Percentiles rank a stretch among this genome's conserved stretches.
Conservation (phyloP, 1,140 invertebrate species). For the Dendroctonus ponderosae region DNA sequence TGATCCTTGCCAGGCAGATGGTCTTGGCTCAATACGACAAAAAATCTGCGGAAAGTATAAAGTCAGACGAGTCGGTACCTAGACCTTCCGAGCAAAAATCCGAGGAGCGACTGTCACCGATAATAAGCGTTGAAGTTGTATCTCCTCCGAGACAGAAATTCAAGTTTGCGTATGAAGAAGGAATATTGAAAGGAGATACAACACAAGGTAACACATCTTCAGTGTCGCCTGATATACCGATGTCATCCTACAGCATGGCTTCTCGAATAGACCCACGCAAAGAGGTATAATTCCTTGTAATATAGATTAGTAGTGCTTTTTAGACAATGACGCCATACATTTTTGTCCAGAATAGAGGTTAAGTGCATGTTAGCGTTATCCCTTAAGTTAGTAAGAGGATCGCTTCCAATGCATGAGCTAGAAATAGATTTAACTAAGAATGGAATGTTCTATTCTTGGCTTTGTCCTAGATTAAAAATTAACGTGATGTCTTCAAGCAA, state of each 20-base stretch:
- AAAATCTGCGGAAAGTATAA: constrained; percentile 28
- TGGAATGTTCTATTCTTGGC: no score
- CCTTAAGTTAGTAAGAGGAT: background rate
- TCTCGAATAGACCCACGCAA: constrained; percentile 48
- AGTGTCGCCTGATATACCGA: constrained; percentile 48
- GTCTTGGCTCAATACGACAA: constrained; percentile 39
- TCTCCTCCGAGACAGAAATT: constrained; percentile 47
- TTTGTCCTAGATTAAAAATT: no score
- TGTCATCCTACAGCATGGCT: constrained; percentile 53
- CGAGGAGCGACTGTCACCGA: constrained; percentile 46
- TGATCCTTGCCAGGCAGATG: constrained; percentile 40
- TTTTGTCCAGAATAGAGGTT: constrained; percentile 5
- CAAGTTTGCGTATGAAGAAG: constrained; percentile 45
- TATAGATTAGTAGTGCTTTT: constrained; percentile 7
- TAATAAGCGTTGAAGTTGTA: constrained; percentile 49
- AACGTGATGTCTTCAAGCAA: no score
- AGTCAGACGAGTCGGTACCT: constrained; percentile 1
- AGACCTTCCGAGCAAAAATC: constrained; percentile 7
- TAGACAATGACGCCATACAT: background rate
- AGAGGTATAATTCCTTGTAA: constrained; percentile 46
- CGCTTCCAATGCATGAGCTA: background rate
- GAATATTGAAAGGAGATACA: constrained; percentile 32
- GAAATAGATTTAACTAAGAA: no score
- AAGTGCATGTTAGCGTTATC: background rate
- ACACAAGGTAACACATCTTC: constrained; percentile 48